A percentile compares a stretch with the other conserved stretches of the same genome.
Evolutionary conservation across 1,140 invertebrate species (phyloP).

Genomic region (Chrysomallon squamiferum): DNA sequence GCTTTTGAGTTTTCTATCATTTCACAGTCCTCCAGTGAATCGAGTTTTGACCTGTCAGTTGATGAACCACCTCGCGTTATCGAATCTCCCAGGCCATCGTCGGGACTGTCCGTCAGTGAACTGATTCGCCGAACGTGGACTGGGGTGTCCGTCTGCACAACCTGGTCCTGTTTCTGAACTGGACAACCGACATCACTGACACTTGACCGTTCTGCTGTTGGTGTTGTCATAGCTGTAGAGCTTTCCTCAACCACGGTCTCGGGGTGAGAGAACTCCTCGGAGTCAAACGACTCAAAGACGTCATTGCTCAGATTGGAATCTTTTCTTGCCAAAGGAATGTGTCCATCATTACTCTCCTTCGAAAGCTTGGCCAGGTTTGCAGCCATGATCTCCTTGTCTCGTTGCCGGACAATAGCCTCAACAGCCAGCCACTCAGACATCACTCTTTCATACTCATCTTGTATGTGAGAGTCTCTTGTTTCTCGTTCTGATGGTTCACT

Average conservation of each 20-base stretch:
- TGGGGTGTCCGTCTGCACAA: constrained; percentile 33
- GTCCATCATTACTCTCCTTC: constrained; percentile 66
- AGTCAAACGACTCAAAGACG: constrained; percentile 65
- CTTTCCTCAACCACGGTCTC: constrained; percentile 61
- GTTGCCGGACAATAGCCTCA: constrained; percentile 86
- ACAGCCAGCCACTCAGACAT: constrained; percentile 95
- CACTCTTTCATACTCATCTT: constrained; percentile 82
- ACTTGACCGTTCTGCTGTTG: constrained; percentile 52
- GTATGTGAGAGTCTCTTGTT: constrained; percentile 72
- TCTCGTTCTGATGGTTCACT: constrained; percentile 74
- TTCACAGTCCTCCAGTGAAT: constrained; percentile 50
- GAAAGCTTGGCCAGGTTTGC: constrained; percentile 69
- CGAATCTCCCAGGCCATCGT: constrained; percentile 58
- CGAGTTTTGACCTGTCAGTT: constrained; percentile 43
- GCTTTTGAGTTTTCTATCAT: constrained; percentile 41
- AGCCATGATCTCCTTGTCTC: constrained; percentile 76
- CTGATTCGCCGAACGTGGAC: constrained; percentile 12
- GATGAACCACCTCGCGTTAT: constrained; percentile 48
- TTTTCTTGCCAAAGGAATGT: constrained; percentile 62
- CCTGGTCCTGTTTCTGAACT: constrained; percentile 28
- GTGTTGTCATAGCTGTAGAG: constrained; percentile 54
- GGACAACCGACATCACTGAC: constrained; percentile 11
- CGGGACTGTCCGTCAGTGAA: constrained; percentile 47
- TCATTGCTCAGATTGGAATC: constrained; percentile 69
- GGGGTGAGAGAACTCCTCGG: constrained; percentile 57